Percentiles rank a stretch among this genome's conserved stretches.
Evolutionary conservation across 2,888 invertebrate genomes (phyloP).

Genomic region (Cephus pygmeus): DNA sequence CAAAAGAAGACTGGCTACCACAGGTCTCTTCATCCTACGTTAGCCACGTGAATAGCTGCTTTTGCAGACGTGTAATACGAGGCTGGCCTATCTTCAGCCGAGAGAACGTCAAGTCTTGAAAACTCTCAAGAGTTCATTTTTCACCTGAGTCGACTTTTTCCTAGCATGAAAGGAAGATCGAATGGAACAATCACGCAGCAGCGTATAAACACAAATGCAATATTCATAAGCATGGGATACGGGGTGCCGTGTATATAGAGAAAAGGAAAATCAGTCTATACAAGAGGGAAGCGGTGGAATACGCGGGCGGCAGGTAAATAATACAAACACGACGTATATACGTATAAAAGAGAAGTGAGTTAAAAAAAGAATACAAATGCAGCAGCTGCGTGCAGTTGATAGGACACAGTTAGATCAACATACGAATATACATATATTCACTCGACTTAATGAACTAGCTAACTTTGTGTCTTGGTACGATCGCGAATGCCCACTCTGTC

Average conservation of each 20-base stretch:
- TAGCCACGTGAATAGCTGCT: not conserved
- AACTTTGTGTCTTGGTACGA: not conserved
- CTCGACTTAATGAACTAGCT: not conserved
- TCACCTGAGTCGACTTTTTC: not conserved
- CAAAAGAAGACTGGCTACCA: not conserved
- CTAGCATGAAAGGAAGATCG: not conserved
- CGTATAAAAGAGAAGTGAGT: not conserved
- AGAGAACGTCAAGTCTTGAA: not conserved
- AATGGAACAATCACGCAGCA: not conserved
- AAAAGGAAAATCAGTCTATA: no score
- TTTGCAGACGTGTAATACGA: not conserved
- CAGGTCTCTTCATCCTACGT: not conserved
- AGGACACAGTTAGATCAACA: not conserved
- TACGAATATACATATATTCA: not conserved
- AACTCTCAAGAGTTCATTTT: not conserved
- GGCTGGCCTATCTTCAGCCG: not conserved
- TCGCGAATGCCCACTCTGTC: not conserved
- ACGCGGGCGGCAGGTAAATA: no score
- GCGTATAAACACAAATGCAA: not conserved
- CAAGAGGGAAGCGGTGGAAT: no score
- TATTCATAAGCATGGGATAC: not conserved
- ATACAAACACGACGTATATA: no score
- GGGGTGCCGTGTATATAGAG: not conserved
- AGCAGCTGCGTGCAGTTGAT: not conserved
- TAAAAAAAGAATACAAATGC: not conserved